Conservation (phyloP, 1,140 invertebrate species). For the Pararge aegeria region DNA sequence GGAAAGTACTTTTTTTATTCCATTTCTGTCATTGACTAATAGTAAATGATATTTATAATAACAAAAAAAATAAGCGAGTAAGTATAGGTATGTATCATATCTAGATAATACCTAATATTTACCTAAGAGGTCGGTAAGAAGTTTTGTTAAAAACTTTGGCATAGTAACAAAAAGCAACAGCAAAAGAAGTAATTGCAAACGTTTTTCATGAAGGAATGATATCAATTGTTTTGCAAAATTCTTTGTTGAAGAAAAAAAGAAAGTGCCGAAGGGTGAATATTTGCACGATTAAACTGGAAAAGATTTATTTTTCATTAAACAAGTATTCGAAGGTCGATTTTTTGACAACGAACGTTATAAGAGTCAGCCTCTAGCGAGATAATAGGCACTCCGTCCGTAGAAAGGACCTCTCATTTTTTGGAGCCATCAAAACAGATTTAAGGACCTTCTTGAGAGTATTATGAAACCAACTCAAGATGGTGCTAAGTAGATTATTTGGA, state of each 20-base stretch:
- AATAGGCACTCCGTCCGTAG: not conserved
- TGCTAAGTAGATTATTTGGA: not conserved
- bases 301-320: slow-evolving; percentile 1
- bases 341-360: not conserved
- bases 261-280: not conserved
- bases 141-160: no score
- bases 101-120: no score
- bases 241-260: not conserved
- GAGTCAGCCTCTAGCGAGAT: not conserved
- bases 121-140: not conserved
- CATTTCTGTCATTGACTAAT: no score
- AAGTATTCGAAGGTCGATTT: not conserved
- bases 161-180: not conserved
- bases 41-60: no score
- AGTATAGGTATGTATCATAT: no score
- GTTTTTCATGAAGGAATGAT: not conserved
- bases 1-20: no score
- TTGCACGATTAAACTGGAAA: not conserved
- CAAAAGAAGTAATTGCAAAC: not conserved
- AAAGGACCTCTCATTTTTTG: not conserved
- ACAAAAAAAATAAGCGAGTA: no score
- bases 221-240: not conserved
- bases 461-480: not conserved
- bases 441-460: not conserved
- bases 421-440: not conserved